These are phyloP conservation scores for Polia nebulosa DNA, from an alignment of 2,888 invertebrate species.

Conservation along the genomic window DNA sequence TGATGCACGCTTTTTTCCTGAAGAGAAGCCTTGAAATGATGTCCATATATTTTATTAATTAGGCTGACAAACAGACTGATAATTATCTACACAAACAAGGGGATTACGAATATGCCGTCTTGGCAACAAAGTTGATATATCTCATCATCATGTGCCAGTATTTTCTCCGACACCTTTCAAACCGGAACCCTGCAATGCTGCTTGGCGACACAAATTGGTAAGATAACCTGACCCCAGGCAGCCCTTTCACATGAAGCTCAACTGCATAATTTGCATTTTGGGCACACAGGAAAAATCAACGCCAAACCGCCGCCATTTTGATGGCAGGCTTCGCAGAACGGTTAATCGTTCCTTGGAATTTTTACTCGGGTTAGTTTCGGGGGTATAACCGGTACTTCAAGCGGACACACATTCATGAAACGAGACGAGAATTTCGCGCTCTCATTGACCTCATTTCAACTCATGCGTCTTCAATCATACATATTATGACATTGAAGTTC, in stretches of 20 bases:
- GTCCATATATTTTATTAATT: too few relatives aligned
- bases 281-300: conserved; percentile 22
- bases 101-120: too few relatives aligned
- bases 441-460: conserved; percentile 43
- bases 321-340: conserved; percentile 18
- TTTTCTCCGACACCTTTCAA: conserved; percentile 5
- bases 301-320: conserved; percentile 12
- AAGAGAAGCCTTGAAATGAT: too few relatives aligned
- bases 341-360: conserved; percentile 35
- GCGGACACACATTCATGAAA: conserved; percentile 16
- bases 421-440: conserved; percentile 28
- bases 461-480: conserved; percentile 17
- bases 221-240: conserved; percentile 5
- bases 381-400: conserved; percentile 37
- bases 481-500: conserved; percentile 18
- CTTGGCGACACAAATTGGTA: neutral
- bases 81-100: neutral
- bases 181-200: conserved; percentile 24
- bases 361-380: conserved; percentile 1
- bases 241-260: conserved; percentile 14
- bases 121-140: neutral
- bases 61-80: too few relatives aligned
- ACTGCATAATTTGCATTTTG: conserved; percentile 10
- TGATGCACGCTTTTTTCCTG: too few relatives aligned
- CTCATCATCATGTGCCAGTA: neutral